These are phyloP conservation scores for Stenolophus ochropezus DNA, from an alignment of 2,888 invertebrate genomes.

Conservation along the genomic window DNA sequence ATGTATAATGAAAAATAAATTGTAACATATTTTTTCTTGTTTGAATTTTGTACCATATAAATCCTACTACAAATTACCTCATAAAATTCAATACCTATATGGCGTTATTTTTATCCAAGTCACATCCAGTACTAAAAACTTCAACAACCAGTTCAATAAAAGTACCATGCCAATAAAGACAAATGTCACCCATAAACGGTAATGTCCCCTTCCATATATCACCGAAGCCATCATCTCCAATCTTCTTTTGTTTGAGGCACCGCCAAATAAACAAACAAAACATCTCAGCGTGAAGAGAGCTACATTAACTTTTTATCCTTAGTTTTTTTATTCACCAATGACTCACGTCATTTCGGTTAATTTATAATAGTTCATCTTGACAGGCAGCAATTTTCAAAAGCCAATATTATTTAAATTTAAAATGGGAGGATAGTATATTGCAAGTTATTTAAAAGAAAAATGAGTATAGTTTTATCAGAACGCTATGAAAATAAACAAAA, in stretches of 20 bases:
- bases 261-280: constrained; percentile 9
- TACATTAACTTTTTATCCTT: constrained; percentile 6
- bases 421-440: not conserved
- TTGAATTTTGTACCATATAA: not conserved
- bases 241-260: not conserved
- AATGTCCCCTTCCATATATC: constrained; percentile 8
- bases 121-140: not conserved
- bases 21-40: not conserved
- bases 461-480: not conserved
- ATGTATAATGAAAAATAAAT: not conserved
- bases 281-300: not conserved
- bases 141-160: constrained; percentile 17
- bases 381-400: not conserved
- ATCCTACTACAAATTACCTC: not conserved
- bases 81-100: not conserved
- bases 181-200: constrained; percentile 3
- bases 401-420: not conserved
- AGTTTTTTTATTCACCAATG: not conserved
- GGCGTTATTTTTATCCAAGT: not conserved
- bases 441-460: not conserved
- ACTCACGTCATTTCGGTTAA: constrained; percentile 5
- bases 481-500: not conserved
- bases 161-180: constrained; percentile 9
- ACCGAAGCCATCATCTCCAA: constrained; percentile 9
- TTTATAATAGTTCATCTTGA: not conserved